A percentile compares a stretch with the other conserved stretches of the same genome.
Evolutionary conservation across 2,888 invertebrate species (phyloP).

Genomic region (Ferrisia virgata): DNA sequence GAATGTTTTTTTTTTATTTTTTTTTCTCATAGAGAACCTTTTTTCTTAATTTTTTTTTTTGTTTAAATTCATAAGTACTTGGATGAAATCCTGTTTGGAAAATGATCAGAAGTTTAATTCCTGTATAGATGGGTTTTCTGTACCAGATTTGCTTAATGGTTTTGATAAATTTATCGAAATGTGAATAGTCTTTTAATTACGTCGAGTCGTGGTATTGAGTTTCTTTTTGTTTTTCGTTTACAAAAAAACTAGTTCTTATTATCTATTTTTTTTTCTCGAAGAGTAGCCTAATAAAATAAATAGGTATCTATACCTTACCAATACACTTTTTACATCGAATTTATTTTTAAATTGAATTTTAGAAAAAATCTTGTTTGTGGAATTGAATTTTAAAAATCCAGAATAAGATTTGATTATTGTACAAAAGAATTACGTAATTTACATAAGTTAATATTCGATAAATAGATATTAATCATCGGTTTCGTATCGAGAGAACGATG

Average conservation of each 20-base stretch:
- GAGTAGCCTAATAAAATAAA: no score
- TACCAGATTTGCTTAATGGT: neutral
- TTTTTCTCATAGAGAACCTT: no score
- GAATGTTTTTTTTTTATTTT: neutral
- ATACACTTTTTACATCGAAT: no score
- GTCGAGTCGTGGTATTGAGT: neutral
- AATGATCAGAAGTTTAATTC: no score
- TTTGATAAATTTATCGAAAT: no score
- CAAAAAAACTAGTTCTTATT: neutral
- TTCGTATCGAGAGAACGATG: no score
- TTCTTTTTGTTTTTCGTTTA: neutral
- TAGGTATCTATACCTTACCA: no score
- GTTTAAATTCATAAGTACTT: neutral
- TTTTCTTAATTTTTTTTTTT: neutral
- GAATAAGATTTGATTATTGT: neutral
- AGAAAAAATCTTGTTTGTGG: no score
- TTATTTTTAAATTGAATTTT: no score
- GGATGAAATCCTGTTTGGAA: neutral
- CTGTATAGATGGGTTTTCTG: no score
- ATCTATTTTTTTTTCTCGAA: neutral
- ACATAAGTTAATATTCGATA: neutral
- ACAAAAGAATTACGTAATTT: neutral
- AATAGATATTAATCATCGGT: neutral
- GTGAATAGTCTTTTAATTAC: neutral
- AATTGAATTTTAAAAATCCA: no score